Percentiles rank a stretch among this genome's conserved stretches.
Conservation (phyloP, 92 coral and sea anemone species). For the Palythoa heliodiscus region DNA sequence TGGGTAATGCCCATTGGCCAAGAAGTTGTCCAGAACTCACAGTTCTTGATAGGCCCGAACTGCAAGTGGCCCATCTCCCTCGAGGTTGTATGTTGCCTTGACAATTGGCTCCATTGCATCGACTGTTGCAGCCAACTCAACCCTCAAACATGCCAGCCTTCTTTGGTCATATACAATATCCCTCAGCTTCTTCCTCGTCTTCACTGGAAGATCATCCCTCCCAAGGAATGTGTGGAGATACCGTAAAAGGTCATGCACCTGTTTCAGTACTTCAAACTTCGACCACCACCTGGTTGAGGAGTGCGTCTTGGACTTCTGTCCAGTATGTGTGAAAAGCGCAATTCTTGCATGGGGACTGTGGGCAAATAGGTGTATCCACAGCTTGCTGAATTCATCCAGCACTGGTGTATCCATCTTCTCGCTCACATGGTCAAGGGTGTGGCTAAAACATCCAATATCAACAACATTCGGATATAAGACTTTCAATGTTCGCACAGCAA, state of each 20-base stretch:
- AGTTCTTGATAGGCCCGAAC: slow-evolving; percentile 47
- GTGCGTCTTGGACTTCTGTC: slow-evolving; percentile 48
- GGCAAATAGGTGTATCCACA: slow-evolving; percentile 51
- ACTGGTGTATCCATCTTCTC: slow-evolving; percentile 55
- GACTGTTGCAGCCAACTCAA: slow-evolving; percentile 53
- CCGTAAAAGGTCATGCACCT: slow-evolving; percentile 46
- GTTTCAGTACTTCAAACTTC: slow-evolving; percentile 48
- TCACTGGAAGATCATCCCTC: slow-evolving; percentile 43
- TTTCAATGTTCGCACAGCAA: slow-evolving; percentile 44
- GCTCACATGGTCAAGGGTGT: slow-evolving; percentile 64
- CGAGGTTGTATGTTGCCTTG: slow-evolving; percentile 56
- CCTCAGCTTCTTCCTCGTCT: slow-evolving; percentile 46
- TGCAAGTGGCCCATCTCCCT: slow-evolving; percentile 62
- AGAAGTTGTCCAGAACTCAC: slow-evolving; percentile 19
- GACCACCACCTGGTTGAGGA: slow-evolving; percentile 68
- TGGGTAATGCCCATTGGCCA: slow-evolving; percentile 49
- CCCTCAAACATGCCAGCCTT: slow-evolving; percentile 42
- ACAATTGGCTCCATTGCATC: slow-evolving; percentile 59
- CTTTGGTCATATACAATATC: slow-evolving; percentile 44
- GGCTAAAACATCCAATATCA: slow-evolving; percentile 61
- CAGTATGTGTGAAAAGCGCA: slow-evolving; percentile 38
- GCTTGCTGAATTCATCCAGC: slow-evolving; percentile 34
- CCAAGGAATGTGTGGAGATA: slow-evolving; percentile 15
- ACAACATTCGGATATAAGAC: slow-evolving; percentile 43
- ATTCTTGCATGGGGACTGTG: slow-evolving; percentile 53